phyloP scores from a whole-genome alignment of 2,113 vertebrate species.

The Alethe diademata region DNA sequence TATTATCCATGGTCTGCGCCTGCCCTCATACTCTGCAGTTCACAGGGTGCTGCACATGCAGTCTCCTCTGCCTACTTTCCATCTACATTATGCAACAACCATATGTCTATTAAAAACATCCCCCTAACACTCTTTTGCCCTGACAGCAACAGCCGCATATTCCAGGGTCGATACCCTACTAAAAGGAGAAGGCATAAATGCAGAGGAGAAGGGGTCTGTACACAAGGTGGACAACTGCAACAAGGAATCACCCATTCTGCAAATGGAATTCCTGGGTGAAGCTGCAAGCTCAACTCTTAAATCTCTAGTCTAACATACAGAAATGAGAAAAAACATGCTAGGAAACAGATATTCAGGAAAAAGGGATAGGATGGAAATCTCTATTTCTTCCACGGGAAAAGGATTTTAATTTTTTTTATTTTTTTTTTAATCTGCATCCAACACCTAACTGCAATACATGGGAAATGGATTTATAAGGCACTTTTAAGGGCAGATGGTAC shows the following conservation, averaged over 20 bases:
- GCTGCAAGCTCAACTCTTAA: not conserved
- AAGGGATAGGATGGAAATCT: not conserved
- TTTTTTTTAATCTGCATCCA: not conserved
- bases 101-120: not conserved
- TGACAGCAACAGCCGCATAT: not conserved
- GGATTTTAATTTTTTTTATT: not conserved
- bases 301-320: not conserved
- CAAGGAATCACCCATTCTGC: not conserved
- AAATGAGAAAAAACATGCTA: not conserved
- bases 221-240: not conserved
- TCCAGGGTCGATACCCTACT: not conserved
- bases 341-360: not conserved
- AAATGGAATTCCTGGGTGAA: not conserved
- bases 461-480: not conserved
- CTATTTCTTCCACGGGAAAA: not conserved
- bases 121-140: not conserved
- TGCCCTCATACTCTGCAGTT: not conserved
- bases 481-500: not conserved
- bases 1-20: not conserved
- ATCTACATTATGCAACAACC: not conserved
- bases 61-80: not conserved
- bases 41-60: not conserved
- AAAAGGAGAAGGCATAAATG: not conserved
- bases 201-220: not conserved
- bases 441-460: not conserved